Conservation (phyloP, 2,113 vertebrate genomes). For the Hydropotes inermis region DNA sequence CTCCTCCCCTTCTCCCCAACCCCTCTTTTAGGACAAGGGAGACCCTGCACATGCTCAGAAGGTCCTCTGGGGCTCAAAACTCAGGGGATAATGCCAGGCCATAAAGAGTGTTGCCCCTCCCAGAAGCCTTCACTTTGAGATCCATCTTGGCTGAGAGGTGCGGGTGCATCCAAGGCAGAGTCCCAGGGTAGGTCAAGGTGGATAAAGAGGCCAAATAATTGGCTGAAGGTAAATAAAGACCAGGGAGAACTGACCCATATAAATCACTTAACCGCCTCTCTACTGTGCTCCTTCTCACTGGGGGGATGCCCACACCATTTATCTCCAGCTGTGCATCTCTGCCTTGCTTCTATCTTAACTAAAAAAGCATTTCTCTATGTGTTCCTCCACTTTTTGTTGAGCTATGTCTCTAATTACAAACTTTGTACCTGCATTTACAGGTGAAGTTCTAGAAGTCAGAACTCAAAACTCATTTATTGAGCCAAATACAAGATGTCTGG, state of each 20-base stretch:
- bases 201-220: neutral
- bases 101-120: neutral
- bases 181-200: neutral
- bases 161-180: neutral
- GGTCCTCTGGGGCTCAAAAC: neutral
- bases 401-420: neutral
- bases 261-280: neutral
- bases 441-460: neutral
- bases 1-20: neutral
- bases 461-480: neutral
- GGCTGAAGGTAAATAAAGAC: neutral
- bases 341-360: neutral
- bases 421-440: neutral
- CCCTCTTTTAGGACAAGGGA: neutral
- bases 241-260: neutral
- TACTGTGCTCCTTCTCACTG: neutral
- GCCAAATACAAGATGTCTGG: neutral
- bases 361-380: neutral
- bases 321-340: neutral
- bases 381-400: neutral
- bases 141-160: neutral
- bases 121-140: neutral
- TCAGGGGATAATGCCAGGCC: neutral
- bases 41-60: neutral
- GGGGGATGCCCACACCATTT: fast-evolving